Evolutionary conservation across 2,888 invertebrate genomes (phyloP).

Genomic region (Perizoma flavofasciatum): DNA sequence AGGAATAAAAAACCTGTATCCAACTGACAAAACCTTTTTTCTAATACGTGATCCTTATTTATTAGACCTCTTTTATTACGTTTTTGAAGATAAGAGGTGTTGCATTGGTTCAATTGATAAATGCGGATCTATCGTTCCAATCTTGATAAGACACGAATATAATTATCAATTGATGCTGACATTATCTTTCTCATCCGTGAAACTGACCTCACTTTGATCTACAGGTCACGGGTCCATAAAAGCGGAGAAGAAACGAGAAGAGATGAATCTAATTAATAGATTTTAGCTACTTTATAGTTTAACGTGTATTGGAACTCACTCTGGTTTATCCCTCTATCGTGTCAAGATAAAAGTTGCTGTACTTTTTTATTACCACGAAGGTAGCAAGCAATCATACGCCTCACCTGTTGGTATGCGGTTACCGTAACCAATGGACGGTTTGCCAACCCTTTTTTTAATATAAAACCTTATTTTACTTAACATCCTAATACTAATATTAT

Average conservation of each 20-base stretch:
- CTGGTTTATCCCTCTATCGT: no score
- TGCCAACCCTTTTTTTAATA: no score
- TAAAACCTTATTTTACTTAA: no score
- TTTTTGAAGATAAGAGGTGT: slow-evolving; percentile 23
- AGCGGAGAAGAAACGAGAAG: background rate
- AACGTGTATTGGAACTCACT: no score
- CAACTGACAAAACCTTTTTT: slow-evolving; percentile 19
- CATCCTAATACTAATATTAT: no score
- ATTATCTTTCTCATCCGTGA: background rate
- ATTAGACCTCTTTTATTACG: slow-evolving; percentile 33
- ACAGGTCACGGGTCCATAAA: background rate
- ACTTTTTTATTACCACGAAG: no score
- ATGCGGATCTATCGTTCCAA: slow-evolving; percentile 1
- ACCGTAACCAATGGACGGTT: no score
- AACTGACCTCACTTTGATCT: background rate
- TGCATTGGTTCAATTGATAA: slow-evolving; percentile 21
- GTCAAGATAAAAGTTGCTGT: no score
- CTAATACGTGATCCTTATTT: slow-evolving; percentile 51
- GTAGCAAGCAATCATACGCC: no score
- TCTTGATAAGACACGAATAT: slow-evolving; percentile 32
- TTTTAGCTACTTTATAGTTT: no score
- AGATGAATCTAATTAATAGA: no score
- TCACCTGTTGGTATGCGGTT: no score
- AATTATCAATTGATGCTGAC: background rate
- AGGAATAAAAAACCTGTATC: slow-evolving; percentile 16